phyloP scores from a whole-genome alignment of 2,888 invertebrate species.

The Patella depressa region DNA sequence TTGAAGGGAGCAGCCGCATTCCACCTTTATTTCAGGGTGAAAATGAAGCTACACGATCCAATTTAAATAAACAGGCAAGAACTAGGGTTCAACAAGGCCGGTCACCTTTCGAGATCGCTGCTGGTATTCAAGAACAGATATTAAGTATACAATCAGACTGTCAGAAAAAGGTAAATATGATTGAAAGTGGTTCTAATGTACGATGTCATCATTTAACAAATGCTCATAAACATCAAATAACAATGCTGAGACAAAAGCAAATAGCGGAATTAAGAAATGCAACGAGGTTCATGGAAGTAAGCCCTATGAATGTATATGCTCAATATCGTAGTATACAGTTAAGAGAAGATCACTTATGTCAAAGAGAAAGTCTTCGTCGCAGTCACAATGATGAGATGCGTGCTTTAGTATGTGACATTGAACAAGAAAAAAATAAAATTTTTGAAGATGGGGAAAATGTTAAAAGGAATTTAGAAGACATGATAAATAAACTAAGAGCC shows the following conservation, averaged over 20 bases:
- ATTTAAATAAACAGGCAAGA: neutral
- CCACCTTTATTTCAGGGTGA: constrained; percentile 17
- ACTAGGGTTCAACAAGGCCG: neutral
- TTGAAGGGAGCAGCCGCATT: constrained; percentile 13
- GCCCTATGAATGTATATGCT: neutral
- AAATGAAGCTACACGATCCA: neutral
- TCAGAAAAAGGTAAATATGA: neutral
- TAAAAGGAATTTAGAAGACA: neutral
- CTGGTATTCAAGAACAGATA: constrained; percentile 8
- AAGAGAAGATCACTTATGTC: neutral
- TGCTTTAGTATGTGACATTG: neutral
- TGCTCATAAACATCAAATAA: neutral
- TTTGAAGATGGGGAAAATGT: neutral
- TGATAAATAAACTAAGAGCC: constrained; percentile 13
- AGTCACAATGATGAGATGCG: neutral
- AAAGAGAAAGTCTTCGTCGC: neutral
- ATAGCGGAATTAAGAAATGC: neutral
- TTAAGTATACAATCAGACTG: neutral
- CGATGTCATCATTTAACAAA: neutral
- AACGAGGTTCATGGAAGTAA: neutral
- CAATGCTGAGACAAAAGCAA: neutral
- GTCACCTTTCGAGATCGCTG: neutral
- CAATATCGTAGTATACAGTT: constrained; percentile 7
- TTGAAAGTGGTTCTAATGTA: neutral
- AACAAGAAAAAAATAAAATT: neutral